These are phyloP conservation scores for Potamarius usumacintae DNA, from an alignment of 2,113 vertebrate species.

Conservation along the genomic window DNA sequence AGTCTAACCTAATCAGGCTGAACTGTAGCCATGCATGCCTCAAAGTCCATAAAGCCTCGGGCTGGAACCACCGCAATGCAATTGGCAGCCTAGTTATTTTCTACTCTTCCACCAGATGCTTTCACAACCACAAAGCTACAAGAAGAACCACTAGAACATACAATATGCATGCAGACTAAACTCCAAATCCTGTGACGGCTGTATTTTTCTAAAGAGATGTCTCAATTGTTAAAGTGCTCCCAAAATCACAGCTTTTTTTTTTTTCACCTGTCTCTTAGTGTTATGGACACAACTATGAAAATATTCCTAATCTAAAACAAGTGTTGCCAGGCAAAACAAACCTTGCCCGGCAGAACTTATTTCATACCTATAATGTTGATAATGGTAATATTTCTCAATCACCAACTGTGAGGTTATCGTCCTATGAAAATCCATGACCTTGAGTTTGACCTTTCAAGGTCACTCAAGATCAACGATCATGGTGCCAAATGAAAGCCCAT, in stretches of 20 bases:
- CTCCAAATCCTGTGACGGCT: neutral
- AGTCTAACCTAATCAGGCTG: conserved; percentile 45
- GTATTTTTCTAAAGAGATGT: neutral
- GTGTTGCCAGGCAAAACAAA: too few species aligned
- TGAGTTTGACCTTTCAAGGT: too few species aligned
- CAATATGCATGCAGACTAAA: neutral
- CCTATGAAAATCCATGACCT: too few species aligned
- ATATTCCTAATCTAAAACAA: neutral
- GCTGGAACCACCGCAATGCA: conserved; percentile 5
- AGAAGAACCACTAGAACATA: conserved; percentile 11
- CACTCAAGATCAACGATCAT: too few species aligned
- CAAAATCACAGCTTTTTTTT: neutral
- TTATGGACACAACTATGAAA: too few species aligned
- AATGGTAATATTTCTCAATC: too few species aligned
- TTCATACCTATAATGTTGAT: too few species aligned
- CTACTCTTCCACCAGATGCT: conserved; percentile 21
- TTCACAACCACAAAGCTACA: conserved; percentile 4
- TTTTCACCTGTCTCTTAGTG: neutral
- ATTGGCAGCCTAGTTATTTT: conserved; percentile 25
- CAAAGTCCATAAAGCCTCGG: conserved; percentile 16
- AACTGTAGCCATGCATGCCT: conserved; percentile 33
- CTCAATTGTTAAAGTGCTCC: neutral
- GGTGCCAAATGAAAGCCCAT: too few species aligned
- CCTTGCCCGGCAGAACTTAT: too few species aligned
- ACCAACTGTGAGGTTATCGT: too few species aligned